phyloP scores from a whole-genome alignment of 2,797 vertebrate species.

The Tachyglossus aculeatus region DNA sequence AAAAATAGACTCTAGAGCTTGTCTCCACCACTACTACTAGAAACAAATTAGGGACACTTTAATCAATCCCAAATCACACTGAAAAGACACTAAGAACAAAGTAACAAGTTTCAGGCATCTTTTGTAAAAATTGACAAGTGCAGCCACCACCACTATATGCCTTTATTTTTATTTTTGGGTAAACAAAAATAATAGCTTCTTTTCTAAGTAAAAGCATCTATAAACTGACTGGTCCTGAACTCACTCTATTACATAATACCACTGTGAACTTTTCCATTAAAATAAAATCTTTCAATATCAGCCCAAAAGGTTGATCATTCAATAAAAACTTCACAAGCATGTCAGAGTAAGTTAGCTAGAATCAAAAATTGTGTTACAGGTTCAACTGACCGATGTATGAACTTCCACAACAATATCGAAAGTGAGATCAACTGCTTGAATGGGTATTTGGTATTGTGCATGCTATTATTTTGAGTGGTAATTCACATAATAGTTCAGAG shows the following conservation, averaged over 20 bases:
- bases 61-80: neutral
- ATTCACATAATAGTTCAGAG: too few species aligned
- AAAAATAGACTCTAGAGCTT: neutral
- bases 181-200: neutral
- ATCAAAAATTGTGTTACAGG: neutral
- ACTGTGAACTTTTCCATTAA: neutral
- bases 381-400: neutral
- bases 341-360: neutral
- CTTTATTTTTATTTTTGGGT: neutral
- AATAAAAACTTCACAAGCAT: neutral
- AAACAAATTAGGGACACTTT: neutral
- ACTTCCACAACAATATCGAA: neutral
- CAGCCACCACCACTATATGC: too few species aligned
- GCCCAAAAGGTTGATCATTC: neutral
- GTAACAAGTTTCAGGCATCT: neutral
- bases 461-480: too few species aligned
- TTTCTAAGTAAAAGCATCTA: neutral
- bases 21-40: neutral
- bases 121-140: too few species aligned
- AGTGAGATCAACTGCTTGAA: neutral
- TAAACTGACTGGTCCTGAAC: neutral
- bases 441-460: too few species aligned
- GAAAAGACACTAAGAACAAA: neutral
- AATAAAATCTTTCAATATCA: slow-evolving; percentile 14
- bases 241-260: slow-evolving; percentile 8